Percentiles rank a stretch among this genome's conserved stretches.
phyloP scores from a whole-genome alignment of 2,888 invertebrate genomes.

The Ommatoiulus sabulosus region DNA sequence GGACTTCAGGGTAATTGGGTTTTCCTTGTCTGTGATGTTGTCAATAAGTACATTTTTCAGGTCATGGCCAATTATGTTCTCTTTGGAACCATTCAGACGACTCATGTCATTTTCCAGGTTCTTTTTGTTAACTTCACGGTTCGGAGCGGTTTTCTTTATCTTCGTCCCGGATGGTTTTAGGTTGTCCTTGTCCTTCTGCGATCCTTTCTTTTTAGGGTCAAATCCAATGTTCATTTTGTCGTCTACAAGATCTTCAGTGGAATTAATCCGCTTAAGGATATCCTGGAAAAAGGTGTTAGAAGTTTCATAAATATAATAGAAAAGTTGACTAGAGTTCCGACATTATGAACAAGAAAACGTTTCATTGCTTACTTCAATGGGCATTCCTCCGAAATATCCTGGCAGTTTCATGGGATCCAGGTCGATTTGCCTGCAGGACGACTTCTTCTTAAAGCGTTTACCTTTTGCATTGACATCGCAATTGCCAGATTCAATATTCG shows the following conservation, averaged over 20 bases:
- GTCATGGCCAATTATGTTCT: background rate
- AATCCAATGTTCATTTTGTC: background rate
- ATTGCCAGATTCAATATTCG: too few relatives aligned
- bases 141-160: background rate
- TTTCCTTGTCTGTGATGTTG: background rate
- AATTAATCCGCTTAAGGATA: slow-evolving; percentile 49
- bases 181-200: background rate
- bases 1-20: background rate
- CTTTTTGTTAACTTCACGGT: background rate
- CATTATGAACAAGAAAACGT: too few relatives aligned
- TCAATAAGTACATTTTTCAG: background rate
- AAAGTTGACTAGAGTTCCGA: background rate
- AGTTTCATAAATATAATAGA: background rate
- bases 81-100: background rate
- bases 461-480: too few relatives aligned
- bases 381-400: slow-evolving; percentile 49
- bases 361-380: background rate
- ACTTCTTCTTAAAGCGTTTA: too few relatives aligned
- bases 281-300: background rate
- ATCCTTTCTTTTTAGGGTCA: background rate
- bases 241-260: background rate
- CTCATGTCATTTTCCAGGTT: slow-evolving; percentile 9
- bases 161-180: background rate
- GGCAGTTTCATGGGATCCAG: background rate
- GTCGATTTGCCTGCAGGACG: background rate